phyloP scores from a whole-genome alignment of 1,140 invertebrate species.

The Pemphigus obesinymphae region DNA sequence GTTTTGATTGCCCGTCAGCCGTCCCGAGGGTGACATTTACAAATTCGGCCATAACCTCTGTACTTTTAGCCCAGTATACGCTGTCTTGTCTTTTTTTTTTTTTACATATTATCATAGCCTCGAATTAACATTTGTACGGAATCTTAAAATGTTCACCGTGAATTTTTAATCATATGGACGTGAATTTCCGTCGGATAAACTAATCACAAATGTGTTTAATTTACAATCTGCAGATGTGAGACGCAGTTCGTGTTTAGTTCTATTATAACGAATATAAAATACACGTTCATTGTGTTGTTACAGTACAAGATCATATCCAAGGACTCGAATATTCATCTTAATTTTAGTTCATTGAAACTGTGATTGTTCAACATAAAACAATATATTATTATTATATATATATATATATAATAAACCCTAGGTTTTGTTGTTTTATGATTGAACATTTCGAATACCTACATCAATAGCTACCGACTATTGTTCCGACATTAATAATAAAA shows the following conservation, averaged over 20 bases:
- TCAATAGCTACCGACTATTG: neutral
- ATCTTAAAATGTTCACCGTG: too few species aligned
- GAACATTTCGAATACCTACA: neutral
- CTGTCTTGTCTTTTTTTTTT: neutral
- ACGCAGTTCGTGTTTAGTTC: too few species aligned
- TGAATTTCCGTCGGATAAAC: too few species aligned
- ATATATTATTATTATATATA: neutral
- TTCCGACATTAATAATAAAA: neutral
- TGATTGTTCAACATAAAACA: neutral
- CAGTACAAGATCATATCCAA: neutral
- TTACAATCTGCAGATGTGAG: too few species aligned
- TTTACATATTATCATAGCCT: neutral
- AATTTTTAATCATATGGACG: too few species aligned
- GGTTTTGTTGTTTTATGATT: neutral
- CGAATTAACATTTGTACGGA: neutral
- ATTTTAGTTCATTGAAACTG: neutral
- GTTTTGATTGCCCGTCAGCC: slow-evolving; percentile 36
- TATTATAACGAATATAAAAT: too few species aligned
- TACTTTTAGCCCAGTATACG: neutral
- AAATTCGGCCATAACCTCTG: slow-evolving; percentile 15
- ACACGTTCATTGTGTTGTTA: neutral
- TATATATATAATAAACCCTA: neutral
- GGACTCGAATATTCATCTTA: neutral
- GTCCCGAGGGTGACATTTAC: slow-evolving; percentile 36
- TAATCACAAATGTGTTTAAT: too few species aligned